Base-by-base conservation (phyloP, 1,140 invertebrate species). In the Cheumatopsyche charites region DNA sequence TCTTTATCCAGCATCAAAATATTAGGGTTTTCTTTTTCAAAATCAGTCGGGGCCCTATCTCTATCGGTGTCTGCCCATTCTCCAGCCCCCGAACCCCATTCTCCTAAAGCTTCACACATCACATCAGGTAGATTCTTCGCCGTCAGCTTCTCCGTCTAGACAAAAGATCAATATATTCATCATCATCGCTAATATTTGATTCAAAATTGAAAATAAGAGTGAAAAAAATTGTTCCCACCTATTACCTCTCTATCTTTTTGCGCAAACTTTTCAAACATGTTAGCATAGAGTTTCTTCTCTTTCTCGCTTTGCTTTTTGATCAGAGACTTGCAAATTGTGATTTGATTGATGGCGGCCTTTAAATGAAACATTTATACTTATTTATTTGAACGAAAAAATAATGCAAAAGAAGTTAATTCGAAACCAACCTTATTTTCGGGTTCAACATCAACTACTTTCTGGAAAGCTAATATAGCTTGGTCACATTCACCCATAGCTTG, bases 181-280 rank as follows among this genome's bases (percentile, higher is more conserved):
- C n/a, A n/a, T n/a, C 17, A 11, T 58, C 17, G 9, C 7, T 11
- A 12, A 11, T n/a, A n/a, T n/a, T 11, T 7, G n/a, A 65, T 43
- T n/a, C 7, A 72, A 58, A 68, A n/a, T n/a, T n/a, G n/a, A n/a
- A n/a, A n/a, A n/a, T n/a, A 74, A 61, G 43, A 76, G 13, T 23
- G 2, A 75, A 67, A 73, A 76, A 61, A 62, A 66, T 36, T 36
- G 49, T 45, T 71, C 79, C 72, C 65, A 81, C 80, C 79, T 80
- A 78, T 81, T 80, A 94, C 92, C 89, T 93, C 88, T 81, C 88
- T 88, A 81, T 94, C 92, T 80, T 88, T 86, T 77, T 90, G 88
- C 1, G 92, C 92, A 83, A 94, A 92, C 82, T 93, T 94, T 74
- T 93, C 90, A 80, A 99, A 98, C 94, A 99, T 98, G 80, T 96